A percentile compares a stretch with the other conserved stretches of the same genome.
Conservation (phyloP, 1,140 invertebrate genomes). For the Colletes gigas region DNA sequence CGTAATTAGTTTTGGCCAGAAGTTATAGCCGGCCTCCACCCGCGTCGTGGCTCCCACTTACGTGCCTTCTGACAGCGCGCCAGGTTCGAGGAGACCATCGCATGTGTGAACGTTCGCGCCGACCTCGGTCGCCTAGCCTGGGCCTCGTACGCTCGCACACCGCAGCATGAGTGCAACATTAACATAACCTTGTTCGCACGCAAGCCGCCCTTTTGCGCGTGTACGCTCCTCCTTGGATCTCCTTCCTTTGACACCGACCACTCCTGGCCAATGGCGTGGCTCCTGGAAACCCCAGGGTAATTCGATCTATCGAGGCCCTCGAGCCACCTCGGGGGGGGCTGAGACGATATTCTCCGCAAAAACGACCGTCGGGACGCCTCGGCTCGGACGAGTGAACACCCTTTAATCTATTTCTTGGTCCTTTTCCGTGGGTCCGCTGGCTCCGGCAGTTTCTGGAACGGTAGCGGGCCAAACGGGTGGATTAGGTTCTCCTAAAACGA, state of each 20-base stretch:
- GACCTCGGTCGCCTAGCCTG: neutral
- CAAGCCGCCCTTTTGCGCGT: slow-evolving; percentile 56
- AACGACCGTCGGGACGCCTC: slow-evolving; percentile 3
- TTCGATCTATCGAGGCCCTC: slow-evolving; percentile 60
- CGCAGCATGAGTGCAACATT: slow-evolving; percentile 55
- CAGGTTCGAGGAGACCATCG: no score
- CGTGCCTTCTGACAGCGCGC: slow-evolving; percentile 5
- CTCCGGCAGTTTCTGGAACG: slow-evolving; percentile 45
- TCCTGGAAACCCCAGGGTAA: slow-evolving; percentile 62
- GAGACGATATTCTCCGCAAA: slow-evolving; percentile 47
- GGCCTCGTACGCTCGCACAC: slow-evolving; percentile 22
- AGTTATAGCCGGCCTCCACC: slow-evolving; percentile 58
- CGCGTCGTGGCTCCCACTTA: slow-evolving; percentile 25
- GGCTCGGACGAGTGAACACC: slow-evolving; percentile 44
- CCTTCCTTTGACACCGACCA: slow-evolving; percentile 59
- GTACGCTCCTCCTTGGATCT: slow-evolving; percentile 53
- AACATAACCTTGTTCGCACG: slow-evolving; percentile 71
- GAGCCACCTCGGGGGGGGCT: slow-evolving; percentile 10
- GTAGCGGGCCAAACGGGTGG: slow-evolving; percentile 60
- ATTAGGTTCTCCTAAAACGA: slow-evolving; percentile 61
- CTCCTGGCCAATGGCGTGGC: slow-evolving; percentile 58
- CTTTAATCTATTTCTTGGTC: slow-evolving; percentile 36
- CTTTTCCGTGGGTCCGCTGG: slow-evolving; percentile 18
- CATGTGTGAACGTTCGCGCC: neutral
- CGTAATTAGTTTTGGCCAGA: slow-evolving; percentile 73